These are phyloP conservation scores for Ormyrus nitidulus DNA, from an alignment of 2,888 invertebrate genomes.

Conservation along the genomic window DNA sequence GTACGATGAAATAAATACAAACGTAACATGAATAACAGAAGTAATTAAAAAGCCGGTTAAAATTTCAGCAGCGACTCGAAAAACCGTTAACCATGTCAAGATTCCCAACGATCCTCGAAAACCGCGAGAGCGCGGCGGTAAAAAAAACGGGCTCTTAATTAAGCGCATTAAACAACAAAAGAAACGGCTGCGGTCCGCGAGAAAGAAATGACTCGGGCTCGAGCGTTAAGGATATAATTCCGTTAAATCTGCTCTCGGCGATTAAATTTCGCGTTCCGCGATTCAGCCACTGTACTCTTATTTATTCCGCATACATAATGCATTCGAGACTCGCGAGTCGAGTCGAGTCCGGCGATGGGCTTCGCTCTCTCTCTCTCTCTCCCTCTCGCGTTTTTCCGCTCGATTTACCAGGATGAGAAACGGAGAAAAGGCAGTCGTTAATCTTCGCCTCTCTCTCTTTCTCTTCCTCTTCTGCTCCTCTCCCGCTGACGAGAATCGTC, in stretches of 20 bases:
- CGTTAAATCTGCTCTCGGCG: not conserved
- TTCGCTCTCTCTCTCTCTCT: not conserved
- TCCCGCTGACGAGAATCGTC: not conserved
- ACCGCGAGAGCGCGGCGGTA: too few relatives aligned
- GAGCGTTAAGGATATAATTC: too few relatives aligned
- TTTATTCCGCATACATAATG: slow-evolving; percentile 73
- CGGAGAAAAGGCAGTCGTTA: slow-evolving; percentile 57
- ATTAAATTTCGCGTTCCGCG: slow-evolving; percentile 28
- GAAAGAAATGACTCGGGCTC: not conserved
- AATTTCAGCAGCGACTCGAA: too few relatives aligned
- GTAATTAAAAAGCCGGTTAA: too few relatives aligned
- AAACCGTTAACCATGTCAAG: too few relatives aligned
- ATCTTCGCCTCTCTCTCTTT: slow-evolving; percentile 58
- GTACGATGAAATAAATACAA: too few relatives aligned
- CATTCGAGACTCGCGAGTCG: slow-evolving; percentile 59
- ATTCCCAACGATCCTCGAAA: too few relatives aligned
- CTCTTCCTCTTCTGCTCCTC: slow-evolving; percentile 10
- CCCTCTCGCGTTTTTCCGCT: slow-evolving; percentile 63
- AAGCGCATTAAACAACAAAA: too few relatives aligned
- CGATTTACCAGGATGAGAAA: slow-evolving; percentile 64
- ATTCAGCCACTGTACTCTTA: slow-evolving; percentile 53
- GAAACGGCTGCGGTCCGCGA: not conserved
- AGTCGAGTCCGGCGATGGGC: slow-evolving; percentile 48
- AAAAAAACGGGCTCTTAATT: too few relatives aligned
- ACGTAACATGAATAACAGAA: too few relatives aligned